A percentile compares a stretch with the other conserved stretches of the same genome.
These are phyloP conservation scores for Heterodera schachtii DNA, from an alignment of 1,140 invertebrate species.

Conservation along the genomic window DNA sequence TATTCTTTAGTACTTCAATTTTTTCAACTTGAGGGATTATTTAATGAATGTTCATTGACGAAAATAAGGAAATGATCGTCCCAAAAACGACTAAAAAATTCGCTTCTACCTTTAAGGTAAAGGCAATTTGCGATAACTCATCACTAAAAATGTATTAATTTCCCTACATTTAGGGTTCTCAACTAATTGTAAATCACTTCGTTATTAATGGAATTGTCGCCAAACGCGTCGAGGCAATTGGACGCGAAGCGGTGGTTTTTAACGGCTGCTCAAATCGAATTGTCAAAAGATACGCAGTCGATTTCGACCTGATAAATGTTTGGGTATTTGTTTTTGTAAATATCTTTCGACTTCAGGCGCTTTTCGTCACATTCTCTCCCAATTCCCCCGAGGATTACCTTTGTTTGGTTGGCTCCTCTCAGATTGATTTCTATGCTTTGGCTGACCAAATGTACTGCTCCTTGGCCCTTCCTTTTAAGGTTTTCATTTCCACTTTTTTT, in stretches of 20 bases:
- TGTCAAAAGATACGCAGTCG: slow-evolving; percentile 23
- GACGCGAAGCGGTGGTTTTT: slow-evolving; percentile 25
- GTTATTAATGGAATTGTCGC: slow-evolving; percentile 27
- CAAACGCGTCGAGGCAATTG: slow-evolving; percentile 36
- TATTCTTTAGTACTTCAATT: not conserved
- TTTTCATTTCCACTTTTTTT: not conserved
- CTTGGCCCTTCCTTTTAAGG: slow-evolving; percentile 36
- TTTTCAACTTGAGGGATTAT: not conserved
- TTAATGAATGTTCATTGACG: slow-evolving; percentile 15
- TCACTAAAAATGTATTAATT: not conserved
- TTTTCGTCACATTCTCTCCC: slow-evolving; percentile 38
- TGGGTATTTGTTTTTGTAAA: not conserved
- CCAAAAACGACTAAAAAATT: not conserved
- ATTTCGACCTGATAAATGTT: slow-evolving; percentile 39
- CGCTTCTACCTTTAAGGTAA: not conserved
- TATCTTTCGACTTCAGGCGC: slow-evolving; percentile 25
- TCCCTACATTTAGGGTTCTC: slow-evolving; percentile 5
- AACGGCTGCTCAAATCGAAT: slow-evolving; percentile 24
- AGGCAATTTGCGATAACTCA: not conserved
- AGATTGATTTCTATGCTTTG: slow-evolving; percentile 38
- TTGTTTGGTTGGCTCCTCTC: slow-evolving; percentile 30
- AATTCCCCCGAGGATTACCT: slow-evolving; percentile 39
- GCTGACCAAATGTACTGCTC: slow-evolving; percentile 26
- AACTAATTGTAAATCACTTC: slow-evolving; percentile 25
- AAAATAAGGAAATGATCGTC: not conserved